Base-by-base conservation (phyloP, 2,888 invertebrate genomes). In the Homarus gammarus region DNA sequence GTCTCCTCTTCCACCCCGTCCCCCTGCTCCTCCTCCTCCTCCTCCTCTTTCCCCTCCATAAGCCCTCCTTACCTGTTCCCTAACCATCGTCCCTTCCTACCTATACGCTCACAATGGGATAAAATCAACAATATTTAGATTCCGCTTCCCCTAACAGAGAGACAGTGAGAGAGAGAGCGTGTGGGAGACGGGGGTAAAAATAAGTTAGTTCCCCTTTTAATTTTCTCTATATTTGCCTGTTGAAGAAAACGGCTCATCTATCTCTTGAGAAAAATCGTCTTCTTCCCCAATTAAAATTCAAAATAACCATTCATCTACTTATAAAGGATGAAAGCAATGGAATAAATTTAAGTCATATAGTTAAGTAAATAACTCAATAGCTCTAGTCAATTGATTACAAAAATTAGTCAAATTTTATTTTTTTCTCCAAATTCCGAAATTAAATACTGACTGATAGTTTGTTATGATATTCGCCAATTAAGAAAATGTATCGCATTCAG, bases 191-290 rank as follows among this genome's bases (percentile, higher is more conserved):
- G 27, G 56, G 18, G 2, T 31, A 56, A 56, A 56, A 15, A 56
- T 56, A 56, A 3, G 18, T 3, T 15, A 56, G 56, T 3, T 56
- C 18, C 56, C 56, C 44, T 49, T 49, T 22, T 22, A 56, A 15
- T 56, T 56, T 18, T 56, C 56, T 56, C 22, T 15, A 18, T 18
- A 3, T 49, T 49, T 49, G 10, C 10, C 6, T 15, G 18, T 3
- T 2, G 38, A 79, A 56, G 22, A 56, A 61, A 79, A 72, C 56
- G 56, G 56, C 12, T n/a, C n/a, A n/a, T n/a, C n/a, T n/a, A n/a
- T n/a, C n/a, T n/a, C n/a, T n/a, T n/a, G n/a, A n/a, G n/a, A n/a
- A n/a, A n/a, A n/a, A n/a, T n/a, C n/a, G n/a, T n/a, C n/a, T n/a
- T n/a, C n/a, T n/a, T n/a, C n/a, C n/a, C n/a, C n/a, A n/a, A n/a